These are phyloP conservation scores for Phrynocephalus vlangalii DNA, from an alignment of 2,797 vertebrate genomes.

Conservation along the genomic window DNA sequence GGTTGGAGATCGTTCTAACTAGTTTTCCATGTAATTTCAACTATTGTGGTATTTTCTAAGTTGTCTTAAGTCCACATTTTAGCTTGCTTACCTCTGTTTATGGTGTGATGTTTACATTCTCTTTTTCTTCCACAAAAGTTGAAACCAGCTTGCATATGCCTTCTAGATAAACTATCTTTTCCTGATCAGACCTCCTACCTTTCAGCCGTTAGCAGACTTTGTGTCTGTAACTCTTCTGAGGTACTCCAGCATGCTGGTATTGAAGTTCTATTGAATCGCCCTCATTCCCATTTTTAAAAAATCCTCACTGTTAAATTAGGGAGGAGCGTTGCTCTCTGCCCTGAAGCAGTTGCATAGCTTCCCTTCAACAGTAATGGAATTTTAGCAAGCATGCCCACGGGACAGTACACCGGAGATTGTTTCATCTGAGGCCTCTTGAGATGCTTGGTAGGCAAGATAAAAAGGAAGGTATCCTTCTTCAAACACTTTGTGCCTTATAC, in stretches of 20 bases:
- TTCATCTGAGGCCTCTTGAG: slow-evolving; percentile 33
- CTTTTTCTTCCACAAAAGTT: neutral
- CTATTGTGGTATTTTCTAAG: no score
- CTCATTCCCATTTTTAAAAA: slow-evolving; percentile 9
- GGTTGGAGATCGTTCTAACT: neutral
- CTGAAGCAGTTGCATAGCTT: neutral
- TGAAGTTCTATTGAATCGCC: slow-evolving; percentile 8
- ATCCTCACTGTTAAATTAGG: slow-evolving; percentile 27
- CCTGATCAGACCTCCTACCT: neutral
- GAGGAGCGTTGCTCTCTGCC: slow-evolving; percentile 31
- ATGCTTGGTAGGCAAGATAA: neutral
- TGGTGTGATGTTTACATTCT: neutral
- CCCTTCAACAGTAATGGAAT: slow-evolving; percentile 25
- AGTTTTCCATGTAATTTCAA: neutral
- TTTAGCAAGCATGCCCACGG: slow-evolving; percentile 15
- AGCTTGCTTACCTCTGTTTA: neutral
- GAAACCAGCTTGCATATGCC: neutral
- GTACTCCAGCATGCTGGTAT: neutral
- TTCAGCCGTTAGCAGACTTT: neutral
- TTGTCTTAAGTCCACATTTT: neutral
- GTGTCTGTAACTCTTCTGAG: neutral
- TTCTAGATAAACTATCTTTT: neutral
- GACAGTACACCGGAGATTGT: neutral
- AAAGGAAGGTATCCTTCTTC: slow-evolving; percentile 23
- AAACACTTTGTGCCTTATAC: slow-evolving; percentile 22